Conservation (phyloP, 1,140 invertebrate species). For the Drosophila chauvacae region DNA sequence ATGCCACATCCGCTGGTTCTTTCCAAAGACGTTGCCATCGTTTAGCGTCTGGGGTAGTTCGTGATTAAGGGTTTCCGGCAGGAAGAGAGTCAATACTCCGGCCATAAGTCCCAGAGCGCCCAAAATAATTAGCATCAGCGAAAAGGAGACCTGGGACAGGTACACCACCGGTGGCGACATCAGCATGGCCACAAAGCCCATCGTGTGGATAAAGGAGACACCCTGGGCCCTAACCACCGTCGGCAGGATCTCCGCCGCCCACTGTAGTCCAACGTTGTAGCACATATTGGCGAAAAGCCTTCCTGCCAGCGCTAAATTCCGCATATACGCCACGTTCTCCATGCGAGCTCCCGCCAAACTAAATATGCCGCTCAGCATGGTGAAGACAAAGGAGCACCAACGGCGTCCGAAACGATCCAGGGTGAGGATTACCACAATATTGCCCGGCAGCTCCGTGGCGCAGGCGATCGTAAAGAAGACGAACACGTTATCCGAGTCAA, state of each 20-base stretch:
- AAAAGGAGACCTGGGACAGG: conserved; percentile 88
- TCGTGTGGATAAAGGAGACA: conserved; percentile 92
- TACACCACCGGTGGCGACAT: conserved; percentile 93
- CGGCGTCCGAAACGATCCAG: conserved; percentile 92
- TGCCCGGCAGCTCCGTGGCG: conserved; percentile 90
- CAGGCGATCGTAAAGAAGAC: conserved; percentile 93
- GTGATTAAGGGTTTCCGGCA: conserved; percentile 93
- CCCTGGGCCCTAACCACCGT: conserved; percentile 94
- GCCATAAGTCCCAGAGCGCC: conserved; percentile 90
- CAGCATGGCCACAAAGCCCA: conserved; percentile 93
- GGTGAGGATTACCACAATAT: conserved; percentile 91
- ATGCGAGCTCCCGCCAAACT: conserved; percentile 90
- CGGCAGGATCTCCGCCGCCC: conserved; percentile 93
- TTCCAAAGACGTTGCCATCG: conserved; percentile 93
- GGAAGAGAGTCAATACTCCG: conserved; percentile 89
- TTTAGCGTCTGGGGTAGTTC: conserved; percentile 92
- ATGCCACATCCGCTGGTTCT: conserved; percentile 90
- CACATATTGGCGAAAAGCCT: conserved; percentile 94
- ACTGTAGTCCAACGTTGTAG: conserved; percentile 95
- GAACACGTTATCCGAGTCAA: conserved; percentile 91
- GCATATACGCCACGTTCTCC: conserved; percentile 87
- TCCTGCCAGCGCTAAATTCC: conserved; percentile 90
- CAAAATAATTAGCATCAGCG: conserved; percentile 90
- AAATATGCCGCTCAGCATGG: conserved; percentile 92
- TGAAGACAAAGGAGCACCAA: conserved; percentile 92